Evolutionary conservation across 2,113 vertebrate genomes (phyloP).

Genomic region (Chloropsis hardwickii): DNA sequence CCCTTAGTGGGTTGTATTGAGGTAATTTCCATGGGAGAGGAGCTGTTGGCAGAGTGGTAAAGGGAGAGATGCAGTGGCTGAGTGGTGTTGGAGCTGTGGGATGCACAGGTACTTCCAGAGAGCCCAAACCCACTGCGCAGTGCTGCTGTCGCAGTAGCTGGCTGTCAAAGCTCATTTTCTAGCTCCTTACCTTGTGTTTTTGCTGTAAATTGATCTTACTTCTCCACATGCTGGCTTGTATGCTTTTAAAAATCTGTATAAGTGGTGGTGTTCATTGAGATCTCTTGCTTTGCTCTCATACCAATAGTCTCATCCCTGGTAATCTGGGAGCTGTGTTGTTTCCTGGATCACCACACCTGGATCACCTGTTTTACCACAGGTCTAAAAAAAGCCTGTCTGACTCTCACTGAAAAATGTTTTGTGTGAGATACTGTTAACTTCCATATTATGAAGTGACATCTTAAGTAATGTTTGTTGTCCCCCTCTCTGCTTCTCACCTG

Average conservation of each 20-base stretch:
- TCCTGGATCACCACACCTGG: not conserved
- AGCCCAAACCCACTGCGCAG: rapidly evolving
- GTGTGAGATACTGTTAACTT: not conserved
- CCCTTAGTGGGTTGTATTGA: rapidly evolving
- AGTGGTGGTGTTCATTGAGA: not conserved
- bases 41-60: not conserved
- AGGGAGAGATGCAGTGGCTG: not conserved
- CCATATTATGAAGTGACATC: not conserved
- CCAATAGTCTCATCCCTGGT: not conserved
- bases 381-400: not conserved
- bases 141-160: not conserved
- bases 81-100: not conserved
- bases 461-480: not conserved
- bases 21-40: not conserved
- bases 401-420: not conserved
- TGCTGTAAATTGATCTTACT: not conserved
- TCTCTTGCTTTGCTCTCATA: not conserved
- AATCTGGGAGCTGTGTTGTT: not conserved
- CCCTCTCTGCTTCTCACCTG: not conserved
- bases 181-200: not conserved
- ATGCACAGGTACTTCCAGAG: not conserved
- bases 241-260: not conserved
- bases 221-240: not conserved
- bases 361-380: not conserved
- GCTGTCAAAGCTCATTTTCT: not conserved